phyloP scores from a whole-genome alignment of 2,888 invertebrate species.

The Pseudanteris insignis region DNA sequence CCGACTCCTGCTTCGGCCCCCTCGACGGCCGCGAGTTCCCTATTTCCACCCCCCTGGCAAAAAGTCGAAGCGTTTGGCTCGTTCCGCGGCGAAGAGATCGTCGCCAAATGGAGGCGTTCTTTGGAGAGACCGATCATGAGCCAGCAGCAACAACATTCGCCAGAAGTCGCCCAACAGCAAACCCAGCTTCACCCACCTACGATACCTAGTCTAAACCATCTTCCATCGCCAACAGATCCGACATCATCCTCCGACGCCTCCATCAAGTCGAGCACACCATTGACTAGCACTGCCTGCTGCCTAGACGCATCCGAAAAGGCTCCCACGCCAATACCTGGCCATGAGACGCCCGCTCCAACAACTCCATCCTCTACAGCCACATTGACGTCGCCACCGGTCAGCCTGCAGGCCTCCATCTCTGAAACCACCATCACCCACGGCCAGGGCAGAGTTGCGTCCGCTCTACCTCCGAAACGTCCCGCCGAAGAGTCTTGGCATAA shows the following conservation, averaged over 20 bases:
- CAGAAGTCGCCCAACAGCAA: slow-evolving; percentile 53
- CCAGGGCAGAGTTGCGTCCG: slow-evolving; percentile 13
- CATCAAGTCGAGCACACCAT: slow-evolving; percentile 61
- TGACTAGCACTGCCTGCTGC: slow-evolving; percentile 52
- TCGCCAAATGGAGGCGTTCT: slow-evolving; percentile 80
- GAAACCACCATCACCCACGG: slow-evolving; percentile 55
- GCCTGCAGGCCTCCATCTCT: slow-evolving; percentile 56
- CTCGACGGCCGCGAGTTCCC: slow-evolving; percentile 65
- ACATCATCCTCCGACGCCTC: slow-evolving; percentile 62
- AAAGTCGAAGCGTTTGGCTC: slow-evolving; percentile 79
- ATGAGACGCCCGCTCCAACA: slow-evolving; percentile 69
- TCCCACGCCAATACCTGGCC: slow-evolving; percentile 66
- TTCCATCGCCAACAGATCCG: slow-evolving; percentile 68
- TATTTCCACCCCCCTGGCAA: slow-evolving; percentile 71
- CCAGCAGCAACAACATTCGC: slow-evolving; percentile 53
- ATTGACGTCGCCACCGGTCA: slow-evolving; percentile 60
- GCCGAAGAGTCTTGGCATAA: slow-evolving; percentile 66
- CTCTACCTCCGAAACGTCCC: slow-evolving; percentile 69
- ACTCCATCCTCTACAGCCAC: slow-evolving; percentile 63
- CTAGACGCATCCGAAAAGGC: slow-evolving; percentile 62
- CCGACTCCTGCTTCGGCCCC: slow-evolving; percentile 64
- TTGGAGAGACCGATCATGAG: slow-evolving; percentile 69
- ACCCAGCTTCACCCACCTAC: slow-evolving; percentile 61
- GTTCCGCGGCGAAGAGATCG: slow-evolving; percentile 83
- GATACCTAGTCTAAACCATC: slow-evolving; percentile 68